Evolutionary conservation across 1,140 invertebrate genomes (phyloP).

Genomic region (Zaprionus africanus): DNA sequence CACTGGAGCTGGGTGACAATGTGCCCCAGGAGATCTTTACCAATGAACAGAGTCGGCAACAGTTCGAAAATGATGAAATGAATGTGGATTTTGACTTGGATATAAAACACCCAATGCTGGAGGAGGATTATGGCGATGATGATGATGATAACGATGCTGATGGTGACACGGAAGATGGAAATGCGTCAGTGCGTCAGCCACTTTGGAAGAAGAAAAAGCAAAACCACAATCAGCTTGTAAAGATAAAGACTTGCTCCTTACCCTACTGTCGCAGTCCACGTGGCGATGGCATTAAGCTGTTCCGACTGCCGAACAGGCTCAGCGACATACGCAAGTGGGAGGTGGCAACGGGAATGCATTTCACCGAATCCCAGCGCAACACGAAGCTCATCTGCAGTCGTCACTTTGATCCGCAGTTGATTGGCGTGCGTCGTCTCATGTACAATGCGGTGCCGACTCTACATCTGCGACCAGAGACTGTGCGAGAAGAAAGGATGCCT

Average conservation of each 20-base stretch:
- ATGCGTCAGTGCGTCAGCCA: neutral
- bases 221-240: neutral
- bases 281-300: constrained; percentile 70
- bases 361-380: constrained; percentile 69
- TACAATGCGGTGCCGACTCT: constrained; percentile 64
- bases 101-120: constrained; percentile 16
- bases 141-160: neutral
- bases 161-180: neutral
- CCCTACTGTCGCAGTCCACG: constrained; percentile 66
- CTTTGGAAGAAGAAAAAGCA: constrained; percentile 44
- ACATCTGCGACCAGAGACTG: constrained; percentile 34
- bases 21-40: constrained; percentile 53
- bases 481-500: neutral
- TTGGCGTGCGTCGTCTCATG: constrained; percentile 68
- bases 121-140: constrained; percentile 2
- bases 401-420: constrained; percentile 66
- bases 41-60: constrained; percentile 58
- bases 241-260: constrained; percentile 65
- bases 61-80: constrained; percentile 28
- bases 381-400: constrained; percentile 72
- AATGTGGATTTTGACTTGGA: constrained; percentile 44
- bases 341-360: constrained; percentile 62
- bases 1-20: constrained; percentile 65
- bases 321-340: constrained; percentile 65
- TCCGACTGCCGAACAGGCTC: constrained; percentile 63